Base-by-base conservation (phyloP, 2,888 invertebrate species). In the Axea sp. region DNA sequence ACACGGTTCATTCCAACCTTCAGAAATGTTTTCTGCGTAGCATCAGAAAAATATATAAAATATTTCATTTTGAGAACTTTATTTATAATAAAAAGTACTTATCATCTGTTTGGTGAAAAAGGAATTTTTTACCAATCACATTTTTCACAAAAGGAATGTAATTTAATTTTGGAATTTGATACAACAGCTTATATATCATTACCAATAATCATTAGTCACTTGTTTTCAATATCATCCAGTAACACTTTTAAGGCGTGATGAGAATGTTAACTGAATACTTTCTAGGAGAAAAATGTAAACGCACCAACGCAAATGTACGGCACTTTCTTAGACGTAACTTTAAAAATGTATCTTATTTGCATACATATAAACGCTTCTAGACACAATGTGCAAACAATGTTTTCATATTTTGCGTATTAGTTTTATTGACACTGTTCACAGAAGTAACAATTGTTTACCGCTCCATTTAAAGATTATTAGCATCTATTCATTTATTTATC, bases 141-240 rank as follows among this genome's bases (percentile, higher is more conserved):
- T n/a, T n/a, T n/a, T n/a, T n/a, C 19, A 49, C 9, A 12, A 33
- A 17, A 22, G 26, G 33, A 51, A 41, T 62, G 47, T 31, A 9
- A 53, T 51, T 64, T 30, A 64, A 64, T 64, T 64, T 51, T 1
- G 33, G 31, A 22, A 35, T 12, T 39, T n/a, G 30, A 51, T 64
- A 49, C 43, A 30, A 41, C 41, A 26, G 41, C 30, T 64, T 64
- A 26, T 24, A 33, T 22, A 33, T 55, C 65, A 67, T 65, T 72
- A 69, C 73, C 79, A 79, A 78, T 80, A 79, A 79, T 80, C 81
- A 78, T 82, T 80, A 80, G 76, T 82, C 80, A 80, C 80, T 76
- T 76, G 77, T 77, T 81, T 81, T 79, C 81, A 81, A 78, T 81
- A 81, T 81, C 78, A 78, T 77, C 73, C 75, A 78, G 68, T 57